phyloP scores from a whole-genome alignment of 2,797 vertebrate species.

The Phataginus tricuspis region DNA sequence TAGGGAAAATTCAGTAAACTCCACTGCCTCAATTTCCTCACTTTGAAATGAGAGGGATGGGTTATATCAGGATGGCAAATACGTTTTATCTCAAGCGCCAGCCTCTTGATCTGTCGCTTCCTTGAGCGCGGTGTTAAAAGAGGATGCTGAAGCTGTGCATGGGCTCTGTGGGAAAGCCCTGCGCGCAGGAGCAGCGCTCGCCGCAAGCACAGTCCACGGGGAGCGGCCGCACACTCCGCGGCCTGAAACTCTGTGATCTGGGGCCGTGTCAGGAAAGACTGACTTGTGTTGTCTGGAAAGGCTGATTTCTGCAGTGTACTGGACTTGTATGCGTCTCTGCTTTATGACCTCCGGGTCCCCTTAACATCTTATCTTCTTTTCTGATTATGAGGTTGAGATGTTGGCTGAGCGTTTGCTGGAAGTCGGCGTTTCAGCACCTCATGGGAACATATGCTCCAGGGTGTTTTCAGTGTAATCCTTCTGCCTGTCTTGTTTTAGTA shows the following conservation, averaged over 20 bases:
- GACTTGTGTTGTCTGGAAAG: not conserved
- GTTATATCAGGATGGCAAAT: not conserved
- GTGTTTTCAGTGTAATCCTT: conserved; percentile 35
- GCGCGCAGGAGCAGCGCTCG: accelerated
- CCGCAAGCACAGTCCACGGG: accelerated
- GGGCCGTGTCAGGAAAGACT: not conserved
- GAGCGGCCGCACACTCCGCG: no score
- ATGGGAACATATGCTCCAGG: not conserved
- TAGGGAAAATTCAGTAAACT: not conserved
- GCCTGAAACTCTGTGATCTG: not conserved
- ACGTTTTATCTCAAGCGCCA: not conserved
- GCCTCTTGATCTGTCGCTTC: not conserved
- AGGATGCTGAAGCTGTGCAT: not conserved
- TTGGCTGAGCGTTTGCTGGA: not conserved
- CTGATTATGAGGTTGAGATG: not conserved
- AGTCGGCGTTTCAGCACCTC: not conserved
- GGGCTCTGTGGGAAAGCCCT: not conserved
- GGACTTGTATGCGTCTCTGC: not conserved
- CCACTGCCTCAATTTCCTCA: not conserved
- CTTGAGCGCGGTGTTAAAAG: not conserved
- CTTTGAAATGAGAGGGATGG: not conserved
- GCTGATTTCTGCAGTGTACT: not conserved
- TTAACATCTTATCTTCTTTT: not conserved
- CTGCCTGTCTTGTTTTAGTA: conserved; percentile 1
- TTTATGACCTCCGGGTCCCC: not conserved